These are phyloP conservation scores for Acropternis orthonyx DNA, from an alignment of 2,797 vertebrate genomes.

Conservation along the genomic window DNA sequence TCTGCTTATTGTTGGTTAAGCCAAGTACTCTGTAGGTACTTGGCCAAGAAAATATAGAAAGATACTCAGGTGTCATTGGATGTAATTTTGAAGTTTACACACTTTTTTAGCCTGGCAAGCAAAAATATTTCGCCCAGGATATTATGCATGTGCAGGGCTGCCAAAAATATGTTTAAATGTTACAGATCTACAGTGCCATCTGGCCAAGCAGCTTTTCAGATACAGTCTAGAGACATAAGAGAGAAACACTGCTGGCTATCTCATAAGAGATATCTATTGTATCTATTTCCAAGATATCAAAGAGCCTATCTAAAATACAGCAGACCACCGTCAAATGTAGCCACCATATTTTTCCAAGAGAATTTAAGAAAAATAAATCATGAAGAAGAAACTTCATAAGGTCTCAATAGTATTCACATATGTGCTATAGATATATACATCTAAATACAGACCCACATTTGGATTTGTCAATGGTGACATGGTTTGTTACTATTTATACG, in stretches of 20 bases:
- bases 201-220: conserved; percentile 57
- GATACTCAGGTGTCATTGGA: conserved; percentile 22
- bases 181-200: conserved; percentile 55
- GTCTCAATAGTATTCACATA: not conserved
- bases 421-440: not conserved
- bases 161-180: conserved; percentile 58
- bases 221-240: conserved; percentile 10
- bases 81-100: conserved; percentile 46
- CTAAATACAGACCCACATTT: not conserved
- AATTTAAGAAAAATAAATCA: not conserved
- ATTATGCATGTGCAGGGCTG: conserved; percentile 39
- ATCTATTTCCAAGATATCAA: not conserved
- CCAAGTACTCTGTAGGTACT: not conserved
- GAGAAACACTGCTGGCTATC: not conserved
- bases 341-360: not conserved
- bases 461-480: not conserved
- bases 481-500: not conserved
- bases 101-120: conserved; percentile 62
- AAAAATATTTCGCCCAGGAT: conserved; percentile 59
- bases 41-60: not conserved
- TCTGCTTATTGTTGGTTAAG: not conserved
- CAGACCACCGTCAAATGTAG: not conserved
- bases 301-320: not conserved
- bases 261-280: not conserved
- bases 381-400: not conserved